A percentile compares a stretch with the other conserved stretches of the same genome.
Conservation (phyloP, 2,888 invertebrate species). For the Chrysopilus asiliformis region DNA sequence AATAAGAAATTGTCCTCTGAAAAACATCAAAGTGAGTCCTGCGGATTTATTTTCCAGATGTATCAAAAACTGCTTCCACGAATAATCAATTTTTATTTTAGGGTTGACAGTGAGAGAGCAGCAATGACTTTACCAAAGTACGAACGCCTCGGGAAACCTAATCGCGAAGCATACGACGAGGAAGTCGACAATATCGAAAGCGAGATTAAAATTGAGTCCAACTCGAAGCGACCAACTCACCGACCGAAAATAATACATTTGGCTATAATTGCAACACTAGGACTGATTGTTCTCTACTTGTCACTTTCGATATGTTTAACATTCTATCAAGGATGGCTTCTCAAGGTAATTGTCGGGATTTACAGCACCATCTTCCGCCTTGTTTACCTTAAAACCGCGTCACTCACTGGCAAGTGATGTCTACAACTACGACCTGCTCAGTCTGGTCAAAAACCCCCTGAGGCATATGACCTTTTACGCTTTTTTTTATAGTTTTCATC, state of each 20-base stretch:
- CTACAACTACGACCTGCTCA: no score
- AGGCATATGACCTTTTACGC: no score
- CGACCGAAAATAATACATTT: slow-evolving; percentile 28
- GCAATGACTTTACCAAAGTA: slow-evolving; percentile 25
- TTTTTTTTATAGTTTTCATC: no score
- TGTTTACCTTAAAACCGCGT: no score
- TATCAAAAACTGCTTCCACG: no score
- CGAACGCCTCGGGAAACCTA: slow-evolving; percentile 25
- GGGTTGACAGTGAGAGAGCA: no score
- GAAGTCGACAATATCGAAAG: slow-evolving; percentile 14
- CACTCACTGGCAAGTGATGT: no score
- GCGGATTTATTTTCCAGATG: no score
- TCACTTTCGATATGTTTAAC: slow-evolving; percentile 87
- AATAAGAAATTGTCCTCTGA: no score
- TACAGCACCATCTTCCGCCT: slow-evolving; percentile 79
- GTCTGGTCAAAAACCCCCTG: no score
- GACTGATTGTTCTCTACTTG: slow-evolving; percentile 70
- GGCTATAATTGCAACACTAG: slow-evolving; percentile 31
- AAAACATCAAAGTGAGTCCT: no score
- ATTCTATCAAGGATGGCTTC: slow-evolving; percentile 91
- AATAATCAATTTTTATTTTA: no score
- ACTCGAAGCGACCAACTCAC: slow-evolving; percentile 4
- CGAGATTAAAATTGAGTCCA: slow-evolving; percentile 9
- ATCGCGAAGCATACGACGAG: slow-evolving; percentile 10
- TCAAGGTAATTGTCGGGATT: slow-evolving; percentile 70